A percentile compares a stretch with the other conserved stretches of the same genome.
phyloP scores from a whole-genome alignment of 2,888 invertebrate genomes.

The Hofmannophila pseudospretella region DNA sequence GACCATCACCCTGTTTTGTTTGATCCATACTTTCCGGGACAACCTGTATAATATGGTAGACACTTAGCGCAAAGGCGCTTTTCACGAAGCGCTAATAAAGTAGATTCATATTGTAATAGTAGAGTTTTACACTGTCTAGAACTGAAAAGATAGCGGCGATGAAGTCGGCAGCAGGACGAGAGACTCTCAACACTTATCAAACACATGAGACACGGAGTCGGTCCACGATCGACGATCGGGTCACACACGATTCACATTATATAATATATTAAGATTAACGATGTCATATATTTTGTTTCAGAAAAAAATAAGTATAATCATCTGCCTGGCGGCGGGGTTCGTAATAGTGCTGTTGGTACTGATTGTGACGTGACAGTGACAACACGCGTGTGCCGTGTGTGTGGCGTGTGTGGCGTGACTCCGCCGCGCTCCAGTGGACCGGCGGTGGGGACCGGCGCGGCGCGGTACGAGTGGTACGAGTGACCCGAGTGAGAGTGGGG shows the following conservation, averaged over 20 bases:
- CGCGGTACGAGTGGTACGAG: not conserved
- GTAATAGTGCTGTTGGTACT: conserved; percentile 57
- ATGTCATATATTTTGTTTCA: conserved; percentile 28
- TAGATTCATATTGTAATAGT: too few relatives aligned
- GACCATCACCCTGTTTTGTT: too few relatives aligned
- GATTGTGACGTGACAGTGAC: conserved; percentile 33
- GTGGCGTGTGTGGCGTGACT: not conserved
- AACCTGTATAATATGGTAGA: too few relatives aligned
- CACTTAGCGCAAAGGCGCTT: too few relatives aligned
- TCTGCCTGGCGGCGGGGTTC: conserved; percentile 52
- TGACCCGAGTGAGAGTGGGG: not conserved
- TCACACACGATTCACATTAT: not conserved
- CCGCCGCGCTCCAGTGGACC: not conserved
- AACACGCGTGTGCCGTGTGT: not conserved
- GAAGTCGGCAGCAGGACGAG: not conserved
- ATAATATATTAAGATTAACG: not conserved
- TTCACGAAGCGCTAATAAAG: too few relatives aligned
- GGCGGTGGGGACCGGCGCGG: not conserved
- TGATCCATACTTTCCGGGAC: too few relatives aligned
- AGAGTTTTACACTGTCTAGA: too few relatives aligned
- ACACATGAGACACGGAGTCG: not conserved
- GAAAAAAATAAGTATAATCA: conserved; percentile 56
- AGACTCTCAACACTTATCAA: not conserved
- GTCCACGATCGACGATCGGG: too few relatives aligned
- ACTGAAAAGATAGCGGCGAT: too few relatives aligned